Conservation (phyloP, 2,113 vertebrate species). For the Chloroceryle aenea region DNA sequence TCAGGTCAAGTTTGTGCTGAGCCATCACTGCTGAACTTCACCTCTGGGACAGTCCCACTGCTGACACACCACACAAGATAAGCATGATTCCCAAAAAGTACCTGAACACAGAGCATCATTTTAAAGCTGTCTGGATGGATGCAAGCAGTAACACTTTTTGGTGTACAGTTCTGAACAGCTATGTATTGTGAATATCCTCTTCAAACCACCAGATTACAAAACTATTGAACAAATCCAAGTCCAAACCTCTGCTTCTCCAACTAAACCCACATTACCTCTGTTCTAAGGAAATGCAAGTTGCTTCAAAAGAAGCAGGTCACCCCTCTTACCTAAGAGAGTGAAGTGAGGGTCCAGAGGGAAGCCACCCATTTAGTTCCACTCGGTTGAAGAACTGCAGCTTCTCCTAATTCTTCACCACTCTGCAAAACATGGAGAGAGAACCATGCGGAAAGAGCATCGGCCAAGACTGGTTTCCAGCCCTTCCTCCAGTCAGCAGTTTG, state of each 20-base stretch:
- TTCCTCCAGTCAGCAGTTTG: slow-evolving; percentile 42
- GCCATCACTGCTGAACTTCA: not conserved
- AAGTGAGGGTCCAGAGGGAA: slow-evolving; percentile 45
- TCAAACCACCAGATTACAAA: not conserved
- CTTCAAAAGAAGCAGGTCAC: slow-evolving; percentile 1
- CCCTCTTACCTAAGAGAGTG: slow-evolving; percentile 45
- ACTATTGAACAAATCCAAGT: too few relatives aligned
- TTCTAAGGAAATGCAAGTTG: not conserved
- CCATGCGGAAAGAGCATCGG: not conserved
- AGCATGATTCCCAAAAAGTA: not conserved
- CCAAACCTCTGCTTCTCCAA: not conserved
- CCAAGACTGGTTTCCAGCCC: slow-evolving; percentile 16
- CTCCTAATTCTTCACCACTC: slow-evolving; percentile 58
- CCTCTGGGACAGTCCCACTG: not conserved
- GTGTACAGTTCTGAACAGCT: not conserved
- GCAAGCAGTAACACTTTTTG: not conserved
- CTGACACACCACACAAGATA: not conserved
- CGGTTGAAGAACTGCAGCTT: slow-evolving; percentile 40
- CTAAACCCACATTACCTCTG: not conserved
- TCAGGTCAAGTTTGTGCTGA: not conserved
- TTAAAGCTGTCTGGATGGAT: not conserved
- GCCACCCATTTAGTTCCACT: slow-evolving; percentile 49
- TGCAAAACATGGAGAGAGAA: slow-evolving; percentile 45
- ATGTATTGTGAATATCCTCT: not conserved
- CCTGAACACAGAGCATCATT: not conserved